Base-by-base conservation (phyloP, 1,140 invertebrate species). In the Drosophila saltans region DNA sequence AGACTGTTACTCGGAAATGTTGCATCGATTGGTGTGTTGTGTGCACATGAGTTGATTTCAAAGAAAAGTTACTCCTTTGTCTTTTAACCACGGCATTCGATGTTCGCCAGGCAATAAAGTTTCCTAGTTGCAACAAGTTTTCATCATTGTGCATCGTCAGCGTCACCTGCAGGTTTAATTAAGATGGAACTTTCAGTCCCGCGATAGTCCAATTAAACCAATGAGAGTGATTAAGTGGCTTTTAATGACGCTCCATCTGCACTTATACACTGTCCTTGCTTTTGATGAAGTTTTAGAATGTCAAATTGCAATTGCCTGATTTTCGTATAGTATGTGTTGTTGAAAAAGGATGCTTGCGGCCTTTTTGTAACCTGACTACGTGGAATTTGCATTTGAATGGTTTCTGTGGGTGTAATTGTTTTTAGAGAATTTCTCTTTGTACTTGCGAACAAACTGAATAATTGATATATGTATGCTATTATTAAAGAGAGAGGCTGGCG, bases 191-290 rank as follows among this genome's bases (percentile, higher is more conserved):
- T 36, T 36, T 66, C 8, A 24, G 71, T 26, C 56, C 28, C 9
- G 21, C 9, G 21, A 16, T 5, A 48, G 45, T 52, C 75, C 80
- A 81, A 72, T 81, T 73, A 70, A 64, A 68, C 24, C 74, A 24
- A 36, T 58, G 57, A 39, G 60, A 62, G 69, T 75, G 79, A 85
- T 85, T 86, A 81, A 85, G 63, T 85, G 69, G 11, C 71, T 43
- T 82, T 79, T 82, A 86, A 86, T 85, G 75, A 75, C 39, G 55
- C 33, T 60, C 33, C 41, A 3, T 21, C 16, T 24, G 6, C 45
- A 8, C 45, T 48, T 16, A 5, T 8, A 10, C 16, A 21, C 45
- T 16, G 16, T 48, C 24, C 21, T 24, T 24, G 21, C 21, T 2
- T 52, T 52, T 28, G 59, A 60, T 69, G 66, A 45, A 30, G 41